phyloP scores from a whole-genome alignment of 2,113 vertebrate species.

The Hepsetus odoe region DNA sequence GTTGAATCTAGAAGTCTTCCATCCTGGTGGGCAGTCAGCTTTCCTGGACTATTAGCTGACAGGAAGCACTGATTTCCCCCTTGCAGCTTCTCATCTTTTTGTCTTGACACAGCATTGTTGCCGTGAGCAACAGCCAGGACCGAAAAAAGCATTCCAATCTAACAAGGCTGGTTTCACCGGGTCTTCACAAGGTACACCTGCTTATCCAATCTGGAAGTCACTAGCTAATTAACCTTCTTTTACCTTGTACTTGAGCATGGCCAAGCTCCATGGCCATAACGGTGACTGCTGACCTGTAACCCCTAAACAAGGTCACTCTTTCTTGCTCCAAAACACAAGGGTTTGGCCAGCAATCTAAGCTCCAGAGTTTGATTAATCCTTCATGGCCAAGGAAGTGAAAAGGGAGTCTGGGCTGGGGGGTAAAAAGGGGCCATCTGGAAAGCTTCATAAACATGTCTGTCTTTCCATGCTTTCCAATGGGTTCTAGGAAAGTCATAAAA shows the following conservation, averaged over 20 bases:
- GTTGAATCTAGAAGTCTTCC: background rate
- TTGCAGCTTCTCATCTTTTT: background rate
- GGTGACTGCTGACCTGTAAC: background rate
- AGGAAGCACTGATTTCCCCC: constrained; percentile 28
- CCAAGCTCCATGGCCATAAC: constrained; percentile 28
- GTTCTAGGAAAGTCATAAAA: constrained; percentile 82
- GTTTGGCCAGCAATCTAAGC: constrained; percentile 70
- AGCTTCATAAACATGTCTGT: constrained; percentile 81
- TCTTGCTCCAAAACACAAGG: constrained; percentile 58
- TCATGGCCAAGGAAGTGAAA: constrained; percentile 74
- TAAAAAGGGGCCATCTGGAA: constrained; percentile 79
- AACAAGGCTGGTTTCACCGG: constrained; percentile 29
- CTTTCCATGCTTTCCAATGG: constrained; percentile 78
- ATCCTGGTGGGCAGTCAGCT: background rate
- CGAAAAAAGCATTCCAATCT: constrained; percentile 24
- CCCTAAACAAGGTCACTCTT: constrained; percentile 26
- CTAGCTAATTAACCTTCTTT: constrained; percentile 14
- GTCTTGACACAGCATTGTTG: background rate
- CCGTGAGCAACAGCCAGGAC: background rate
- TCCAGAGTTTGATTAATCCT: constrained; percentile 79
- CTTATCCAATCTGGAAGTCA: constrained; percentile 1
- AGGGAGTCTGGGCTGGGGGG: constrained; percentile 68
- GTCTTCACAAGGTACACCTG: constrained; percentile 8
- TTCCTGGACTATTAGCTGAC: constrained; percentile 9
- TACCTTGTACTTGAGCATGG: background rate